Evolutionary conservation across 2,113 vertebrate genomes (phyloP).

Genomic region (Lepus americanus): DNA sequence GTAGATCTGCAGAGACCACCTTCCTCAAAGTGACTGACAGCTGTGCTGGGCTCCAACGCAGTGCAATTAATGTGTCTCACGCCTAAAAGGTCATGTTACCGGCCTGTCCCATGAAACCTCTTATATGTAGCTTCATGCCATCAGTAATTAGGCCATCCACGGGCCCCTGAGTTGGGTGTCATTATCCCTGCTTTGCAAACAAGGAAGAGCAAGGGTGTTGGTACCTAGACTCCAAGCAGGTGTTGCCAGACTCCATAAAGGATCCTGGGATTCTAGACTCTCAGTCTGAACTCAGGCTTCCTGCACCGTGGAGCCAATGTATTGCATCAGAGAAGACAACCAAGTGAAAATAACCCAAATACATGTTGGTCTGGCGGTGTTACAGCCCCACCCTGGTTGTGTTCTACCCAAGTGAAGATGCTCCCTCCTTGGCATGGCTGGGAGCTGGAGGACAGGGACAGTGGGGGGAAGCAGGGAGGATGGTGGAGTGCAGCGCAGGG

Average conservation of each 20-base stretch:
- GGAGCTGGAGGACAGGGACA: background rate
- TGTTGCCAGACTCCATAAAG: background rate
- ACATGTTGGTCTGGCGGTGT: background rate
- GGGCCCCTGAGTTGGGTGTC: constrained; percentile 65
- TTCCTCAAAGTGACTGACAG: constrained; percentile 47
- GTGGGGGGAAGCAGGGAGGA: background rate
- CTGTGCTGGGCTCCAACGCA: background rate
- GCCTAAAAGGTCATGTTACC: background rate
- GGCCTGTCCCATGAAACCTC: constrained; percentile 22
- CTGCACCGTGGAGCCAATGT: background rate
- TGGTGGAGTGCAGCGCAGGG: background rate
- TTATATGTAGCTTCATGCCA: constrained; percentile 21
- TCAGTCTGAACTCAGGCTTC: background rate
- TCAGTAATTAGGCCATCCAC: constrained; percentile 66
- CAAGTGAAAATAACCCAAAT: constrained; percentile 25
- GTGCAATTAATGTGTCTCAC: constrained; percentile 61
- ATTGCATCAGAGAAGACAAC: background rate
- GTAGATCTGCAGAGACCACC: background rate
- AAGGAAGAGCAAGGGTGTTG: constrained; percentile 68
- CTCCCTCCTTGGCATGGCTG: background rate
- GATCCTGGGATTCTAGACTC: constrained; percentile 55
- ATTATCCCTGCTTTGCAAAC: constrained; percentile 78
- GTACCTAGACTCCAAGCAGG: background rate
- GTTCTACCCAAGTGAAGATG: background rate
- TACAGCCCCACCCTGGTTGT: background rate